Conservation (phyloP, 2,888 invertebrate species). For the Eristalis pertinax region DNA sequence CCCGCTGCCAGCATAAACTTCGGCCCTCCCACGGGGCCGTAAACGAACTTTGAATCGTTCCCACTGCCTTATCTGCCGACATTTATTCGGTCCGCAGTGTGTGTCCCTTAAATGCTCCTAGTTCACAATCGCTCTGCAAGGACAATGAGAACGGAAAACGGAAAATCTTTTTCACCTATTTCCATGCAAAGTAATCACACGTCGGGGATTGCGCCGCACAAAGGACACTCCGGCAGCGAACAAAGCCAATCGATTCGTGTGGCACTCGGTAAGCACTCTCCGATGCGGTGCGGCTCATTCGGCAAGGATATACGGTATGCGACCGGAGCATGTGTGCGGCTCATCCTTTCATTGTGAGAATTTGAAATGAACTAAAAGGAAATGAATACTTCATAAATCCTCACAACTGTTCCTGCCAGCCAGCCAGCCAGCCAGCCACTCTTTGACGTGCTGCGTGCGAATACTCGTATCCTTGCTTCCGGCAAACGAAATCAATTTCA, state of each 20-base stretch:
- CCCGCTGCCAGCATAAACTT: conserved; percentile 31
- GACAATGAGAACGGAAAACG: background rate
- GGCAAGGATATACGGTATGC: too few species aligned
- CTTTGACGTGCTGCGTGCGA: conserved; percentile 24
- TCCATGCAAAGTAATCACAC: conserved; percentile 13
- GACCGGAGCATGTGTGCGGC: background rate
- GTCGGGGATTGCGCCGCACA: conserved; percentile 4
- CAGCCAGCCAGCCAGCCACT: background rate
- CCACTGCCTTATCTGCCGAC: background rate
- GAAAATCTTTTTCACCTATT: conserved; percentile 3
- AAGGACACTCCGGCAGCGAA: background rate
- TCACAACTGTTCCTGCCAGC: conserved; percentile 8
- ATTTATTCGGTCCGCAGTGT: background rate
- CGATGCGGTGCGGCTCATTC: too few species aligned
- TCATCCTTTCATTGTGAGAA: conserved; percentile 4
- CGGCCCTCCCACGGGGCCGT: background rate
- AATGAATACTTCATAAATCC: conserved; percentile 47
- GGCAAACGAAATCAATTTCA: conserved; percentile 21
- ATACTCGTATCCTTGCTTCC: conserved; percentile 4
- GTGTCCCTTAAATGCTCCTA: background rate
- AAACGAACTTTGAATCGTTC: background rate
- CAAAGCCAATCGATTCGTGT: background rate
- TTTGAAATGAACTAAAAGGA: conserved; percentile 32
- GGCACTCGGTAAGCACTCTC: too few species aligned
- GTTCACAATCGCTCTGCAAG: background rate